Evolutionary conservation across 1,140 invertebrate genomes (phyloP), one percentile per base, ranked within the genome.

Genomic region (Hycleus cichorii): DNA sequence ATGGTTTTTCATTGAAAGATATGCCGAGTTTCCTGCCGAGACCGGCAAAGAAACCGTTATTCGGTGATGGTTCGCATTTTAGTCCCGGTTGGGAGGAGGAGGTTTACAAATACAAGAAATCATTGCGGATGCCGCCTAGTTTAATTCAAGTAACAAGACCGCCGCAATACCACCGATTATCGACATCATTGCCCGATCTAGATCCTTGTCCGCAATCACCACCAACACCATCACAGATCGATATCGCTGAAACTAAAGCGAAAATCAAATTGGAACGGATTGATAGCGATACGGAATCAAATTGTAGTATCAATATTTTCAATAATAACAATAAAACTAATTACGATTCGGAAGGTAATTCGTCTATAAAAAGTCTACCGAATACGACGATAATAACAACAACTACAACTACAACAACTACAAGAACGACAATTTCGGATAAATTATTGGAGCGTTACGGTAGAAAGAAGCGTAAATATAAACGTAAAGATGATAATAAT

Each of bases 21-120:
- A 25, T 54, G 42, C 64, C 39, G 38, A 46, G 43, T 32, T 32
- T 45, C 12, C 3, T 55, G 24, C 50, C 52, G 24, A 53, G 63
- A 57, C 66, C 69, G 50, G 73, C 73, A 3, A 79, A 80, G 40
- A 85, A 86, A 68, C 78, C 82, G 2, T 74, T 79, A 11, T 87
- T 87, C 67, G 84, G 85, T 0, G 85, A 87, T 71, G 83, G 84
- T n/a, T 85, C 84, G 43, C 83, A 86, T 64, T 87, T 88, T 64
- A 77, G 80, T 62, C 86, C 86, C 0, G 86, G 87, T 0, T 90
- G 87, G 87, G 86, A 89, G 74, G 85, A 87, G 64, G 88, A 90
- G 65, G 78, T 90, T 24, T 90, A 88, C 64, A 83, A 81, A 59
- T 92, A 87, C 64, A 91, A 92, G 71, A 80, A 85, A 60, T 89